Evolutionary conservation across 2,797 vertebrate species (phyloP), one percentile per base, ranked within the genome.

Genomic region (Catharus ustulatus): DNA sequence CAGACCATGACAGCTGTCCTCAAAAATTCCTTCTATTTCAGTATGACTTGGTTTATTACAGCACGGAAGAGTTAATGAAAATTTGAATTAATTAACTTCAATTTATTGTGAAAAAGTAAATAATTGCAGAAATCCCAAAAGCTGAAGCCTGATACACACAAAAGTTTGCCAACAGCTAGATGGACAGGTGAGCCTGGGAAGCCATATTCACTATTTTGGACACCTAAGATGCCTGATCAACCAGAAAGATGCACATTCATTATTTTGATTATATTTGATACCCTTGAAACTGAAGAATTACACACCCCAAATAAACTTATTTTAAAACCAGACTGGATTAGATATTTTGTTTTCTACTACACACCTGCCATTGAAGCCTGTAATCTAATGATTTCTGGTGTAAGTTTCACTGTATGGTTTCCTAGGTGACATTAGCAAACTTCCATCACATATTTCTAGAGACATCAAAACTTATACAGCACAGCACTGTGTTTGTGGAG

Each of bases 1-100:
- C 0, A 2, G 43, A 66, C n/a, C 1, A 1, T 42, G 29, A 20
- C 14, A 67, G 17, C 4, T 40, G 7, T 7, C 48, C 81, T 90
- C 15, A 46, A 15, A 82, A 62, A 55, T 58, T 69, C 7, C 9
- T 34, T n/a, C 62, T 58, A 40, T 45, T 83, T 51, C 64, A 45
- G 9, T 3, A 23, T 19, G 32, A 13, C 15, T 59, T 20, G 10
- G 10, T 59, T 32, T 52, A 27, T 32, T 77, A 63, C 34, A 59
- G 19, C 42, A n/a, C 3, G 42, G 21, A 52, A 38, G 6, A 52
- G 3, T 61, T 24, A 73, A 61, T 48, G 30, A 77, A 59, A 82
- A 80, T 15, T 59, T 80, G 22, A 84, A 73, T 72, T 57, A 9
- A 87, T 52, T 62, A 76, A 43, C 19, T 73, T 82, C 17, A 83